Base-by-base conservation (phyloP, 2,113 vertebrate genomes). In the Nycticryphes semicollaris region DNA sequence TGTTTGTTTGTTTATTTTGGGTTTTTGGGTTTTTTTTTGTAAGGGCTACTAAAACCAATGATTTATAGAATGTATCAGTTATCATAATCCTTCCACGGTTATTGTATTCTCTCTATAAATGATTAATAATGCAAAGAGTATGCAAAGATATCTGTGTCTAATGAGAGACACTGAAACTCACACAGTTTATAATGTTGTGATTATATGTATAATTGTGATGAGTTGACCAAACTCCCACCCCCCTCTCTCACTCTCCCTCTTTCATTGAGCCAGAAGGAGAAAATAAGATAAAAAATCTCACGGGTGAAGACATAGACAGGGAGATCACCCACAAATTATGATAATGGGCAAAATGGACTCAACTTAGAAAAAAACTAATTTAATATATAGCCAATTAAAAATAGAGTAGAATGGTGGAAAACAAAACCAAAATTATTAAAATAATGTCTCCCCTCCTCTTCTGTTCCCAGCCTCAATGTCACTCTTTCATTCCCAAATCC, bases 261-360 rank as follows among this genome's bases (percentile, higher is more conserved):
- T 22, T 18, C 53, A 15, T 6, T 39, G 76, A 53, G 25, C 18
- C 5, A 39, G 39, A 35, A 22, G 16, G 19, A 39, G 28, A 84
- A 80, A 84, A 80, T 37, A 43, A 43, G 23, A 43, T 67, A 6
- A 28, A 72, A 83, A 75, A 56, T 0, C 28, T 79, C 17, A 23
- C 20, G 6, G 18, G 14, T 45, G 31, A 59, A 60, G 51, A 66
- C 8, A 50, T 81, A 50, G 27, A 60, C 62, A 62, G 18, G 33
- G 18, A 60, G 10, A 68, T 68, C 15, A 53, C 10, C 10, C 11
- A n/a, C 0, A 1, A 41, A 8, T 63, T 63, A 75, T 0, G 0
- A 15, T 25, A 28, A 9, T 39, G 7, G 30, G 16, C 9, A 30
- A 69, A 56, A 62, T 21, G 68, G 23, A 35, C 30, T 73, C 43